Base-by-base conservation (phyloP, 1,140 invertebrate species). In the Aphelinus certus region DNA sequence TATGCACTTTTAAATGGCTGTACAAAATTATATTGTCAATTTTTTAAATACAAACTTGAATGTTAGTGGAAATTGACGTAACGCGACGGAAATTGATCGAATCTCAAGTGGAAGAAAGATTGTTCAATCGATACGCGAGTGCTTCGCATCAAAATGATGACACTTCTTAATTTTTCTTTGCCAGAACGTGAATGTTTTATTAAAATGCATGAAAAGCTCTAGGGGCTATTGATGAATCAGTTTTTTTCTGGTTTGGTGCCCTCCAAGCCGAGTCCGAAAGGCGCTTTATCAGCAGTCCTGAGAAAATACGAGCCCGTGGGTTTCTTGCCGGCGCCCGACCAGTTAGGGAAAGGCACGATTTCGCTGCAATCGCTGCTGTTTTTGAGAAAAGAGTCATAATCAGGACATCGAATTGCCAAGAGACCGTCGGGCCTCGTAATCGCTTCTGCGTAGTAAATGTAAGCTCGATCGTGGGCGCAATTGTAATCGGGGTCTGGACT, bases 361-460 rank as follows among this genome's bases (percentile, higher is more conserved):
- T 42, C 48, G 3, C 46, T 46, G n/a, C n/a, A 6, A 1, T 43
- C 9, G 60, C 60, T 62, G 4, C 9, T 4, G 3, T 42, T 48
- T 10, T 42, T 53, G 4, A 63, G 10, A 45, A 71, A 71, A 2
- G 43, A 43, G 2, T 62, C 26, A 45, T 63, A 71, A n/a, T 63
- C 9, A 1, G 62, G n/a, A n/a, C 69, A 71, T 2, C 42, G 47
- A 10, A 10, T 7, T 45, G 69, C 48, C 43, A 45, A 45, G 1
- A 49, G n/a, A 42, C 10, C 51, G 2, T 63, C 6, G 2, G 73
- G 61, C 7, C 26, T 57, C 2, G 26, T 57, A 2, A 75, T n/a
- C 4, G 73, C 7, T 10, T 75, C 73, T 4, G 73, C 61, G 45
- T 64, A 75, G 7, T 47, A 75, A 1, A 43, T 2, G 43, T 69